Evolutionary conservation across 2,888 invertebrate genomes (phyloP).

Genomic region (Lasioglossum zephyrum): DNA sequence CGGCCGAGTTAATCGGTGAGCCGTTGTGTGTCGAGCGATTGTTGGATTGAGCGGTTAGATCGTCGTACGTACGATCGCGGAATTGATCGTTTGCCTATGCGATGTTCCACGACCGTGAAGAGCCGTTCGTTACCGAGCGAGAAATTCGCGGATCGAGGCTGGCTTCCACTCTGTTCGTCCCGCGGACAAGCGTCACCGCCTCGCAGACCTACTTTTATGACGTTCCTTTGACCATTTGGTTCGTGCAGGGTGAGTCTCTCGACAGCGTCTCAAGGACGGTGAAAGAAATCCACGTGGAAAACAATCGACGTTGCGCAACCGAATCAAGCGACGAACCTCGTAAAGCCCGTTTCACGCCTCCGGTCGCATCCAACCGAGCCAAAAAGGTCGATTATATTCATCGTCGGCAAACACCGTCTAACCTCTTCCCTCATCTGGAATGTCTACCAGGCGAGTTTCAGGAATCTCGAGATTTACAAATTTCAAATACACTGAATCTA

Average conservation of each 20-base stretch:
- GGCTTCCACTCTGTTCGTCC: not conserved
- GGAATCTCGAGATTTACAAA: not conserved
- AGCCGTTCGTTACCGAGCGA: not conserved
- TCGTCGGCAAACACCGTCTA: not conserved
- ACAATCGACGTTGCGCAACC: conserved; percentile 50
- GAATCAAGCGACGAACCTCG: conserved; percentile 22
- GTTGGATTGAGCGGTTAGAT: not conserved
- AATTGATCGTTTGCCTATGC: not conserved
- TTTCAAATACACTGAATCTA: not conserved
- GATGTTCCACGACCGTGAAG: not conserved
- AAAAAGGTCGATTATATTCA: not conserved
- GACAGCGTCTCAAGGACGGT: conserved; percentile 37
- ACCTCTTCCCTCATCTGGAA: not conserved
- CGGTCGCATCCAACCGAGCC: not conserved
- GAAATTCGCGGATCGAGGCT: not conserved
- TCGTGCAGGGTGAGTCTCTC: conserved; percentile 49
- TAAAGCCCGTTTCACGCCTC: conserved; percentile 38
- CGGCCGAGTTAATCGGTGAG: not conserved
- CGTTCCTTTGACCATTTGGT: conserved; percentile 57
- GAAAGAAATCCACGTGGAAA: conserved; percentile 37
- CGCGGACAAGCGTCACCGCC: conserved; percentile 13
- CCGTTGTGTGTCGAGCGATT: not conserved
- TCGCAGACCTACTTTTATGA: conserved; percentile 14
- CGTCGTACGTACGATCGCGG: not conserved
- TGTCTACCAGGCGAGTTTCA: not conserved